A percentile compares a stretch with the other conserved stretches of the same genome.
Evolutionary conservation across 2,113 vertebrate species (phyloP).

Genomic region (Patagioenas fasciata): DNA sequence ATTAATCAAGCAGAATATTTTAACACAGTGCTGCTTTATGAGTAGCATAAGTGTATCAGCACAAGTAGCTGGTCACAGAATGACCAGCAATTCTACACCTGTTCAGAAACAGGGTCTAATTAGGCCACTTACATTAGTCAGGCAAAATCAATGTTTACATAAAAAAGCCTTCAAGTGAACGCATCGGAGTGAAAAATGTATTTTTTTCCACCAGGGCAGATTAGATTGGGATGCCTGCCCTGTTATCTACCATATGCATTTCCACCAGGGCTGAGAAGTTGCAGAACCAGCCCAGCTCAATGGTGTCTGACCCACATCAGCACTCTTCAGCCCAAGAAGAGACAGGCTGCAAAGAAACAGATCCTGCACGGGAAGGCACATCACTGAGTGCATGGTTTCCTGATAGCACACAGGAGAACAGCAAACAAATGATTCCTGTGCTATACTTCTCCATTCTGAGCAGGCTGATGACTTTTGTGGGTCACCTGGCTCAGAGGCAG

Average conservation of each 20-base stretch:
- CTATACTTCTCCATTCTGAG: neutral
- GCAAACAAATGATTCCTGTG: neutral
- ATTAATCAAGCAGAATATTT: neutral
- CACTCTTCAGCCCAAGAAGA: neutral
- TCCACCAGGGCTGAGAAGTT: neutral
- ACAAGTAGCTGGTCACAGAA: neutral
- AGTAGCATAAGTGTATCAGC: neutral
- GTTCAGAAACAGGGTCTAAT: neutral
- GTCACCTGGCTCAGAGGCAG: neutral
- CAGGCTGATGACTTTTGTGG: neutral
- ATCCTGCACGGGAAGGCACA: neutral
- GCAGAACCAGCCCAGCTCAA: neutral
- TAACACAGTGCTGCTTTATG: neutral
- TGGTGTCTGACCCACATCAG: neutral
- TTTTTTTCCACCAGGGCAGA: neutral
- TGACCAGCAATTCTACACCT: neutral
- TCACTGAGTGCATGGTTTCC: neutral
- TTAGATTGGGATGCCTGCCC: neutral
- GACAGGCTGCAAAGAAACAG: neutral
- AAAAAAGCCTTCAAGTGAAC: neutral
- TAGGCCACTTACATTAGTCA: neutral
- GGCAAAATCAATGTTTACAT: constrained; percentile 3
- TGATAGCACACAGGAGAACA: neutral
- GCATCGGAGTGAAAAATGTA: neutral
- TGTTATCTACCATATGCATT: neutral